Percentiles rank a stretch among this genome's conserved stretches.
These are phyloP conservation scores for Vanacampus margaritifer DNA, from an alignment of 2,113 vertebrate genomes.

Conservation along the genomic window DNA sequence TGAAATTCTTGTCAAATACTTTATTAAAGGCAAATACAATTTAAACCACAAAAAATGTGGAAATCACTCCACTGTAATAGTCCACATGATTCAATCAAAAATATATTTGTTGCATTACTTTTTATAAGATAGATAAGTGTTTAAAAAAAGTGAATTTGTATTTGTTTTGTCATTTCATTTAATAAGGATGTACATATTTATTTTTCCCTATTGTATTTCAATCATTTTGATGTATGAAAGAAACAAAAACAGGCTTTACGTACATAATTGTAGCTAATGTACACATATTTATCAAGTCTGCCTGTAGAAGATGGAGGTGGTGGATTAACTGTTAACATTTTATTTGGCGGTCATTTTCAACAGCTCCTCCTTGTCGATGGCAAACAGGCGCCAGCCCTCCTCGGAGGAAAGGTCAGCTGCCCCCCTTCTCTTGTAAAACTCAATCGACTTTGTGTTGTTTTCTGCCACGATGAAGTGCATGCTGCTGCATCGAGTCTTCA, in stretches of 20 bases:
- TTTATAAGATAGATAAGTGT: too few species aligned
- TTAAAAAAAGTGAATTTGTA: too few species aligned
- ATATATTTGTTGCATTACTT: neutral
- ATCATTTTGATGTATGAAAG: neutral
- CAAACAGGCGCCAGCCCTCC: conserved; percentile 78
- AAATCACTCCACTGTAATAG: neutral
- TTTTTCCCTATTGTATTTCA: neutral
- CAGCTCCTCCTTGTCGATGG: conserved; percentile 68
- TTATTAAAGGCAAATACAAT: neutral
- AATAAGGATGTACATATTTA: too few species aligned
- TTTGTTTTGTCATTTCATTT: too few species aligned
- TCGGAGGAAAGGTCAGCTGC: conserved; percentile 68
- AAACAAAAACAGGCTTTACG: neutral
- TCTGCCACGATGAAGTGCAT: conserved; percentile 78
- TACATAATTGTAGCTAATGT: neutral
- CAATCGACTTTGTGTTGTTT: conserved; percentile 73
- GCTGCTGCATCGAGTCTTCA: conserved; percentile 71
- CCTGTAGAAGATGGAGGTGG: neutral
- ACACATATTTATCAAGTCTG: neutral
- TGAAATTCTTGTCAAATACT: too few species aligned
- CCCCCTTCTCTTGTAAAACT: conserved; percentile 65
- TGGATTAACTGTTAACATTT: conserved; percentile 4
- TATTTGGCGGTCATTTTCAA: conserved; percentile 62
- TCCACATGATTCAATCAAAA: neutral
- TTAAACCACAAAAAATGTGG: neutral